These are phyloP conservation scores for Aromia moschata DNA, from an alignment of 2,888 invertebrate species.

Conservation along the genomic window DNA sequence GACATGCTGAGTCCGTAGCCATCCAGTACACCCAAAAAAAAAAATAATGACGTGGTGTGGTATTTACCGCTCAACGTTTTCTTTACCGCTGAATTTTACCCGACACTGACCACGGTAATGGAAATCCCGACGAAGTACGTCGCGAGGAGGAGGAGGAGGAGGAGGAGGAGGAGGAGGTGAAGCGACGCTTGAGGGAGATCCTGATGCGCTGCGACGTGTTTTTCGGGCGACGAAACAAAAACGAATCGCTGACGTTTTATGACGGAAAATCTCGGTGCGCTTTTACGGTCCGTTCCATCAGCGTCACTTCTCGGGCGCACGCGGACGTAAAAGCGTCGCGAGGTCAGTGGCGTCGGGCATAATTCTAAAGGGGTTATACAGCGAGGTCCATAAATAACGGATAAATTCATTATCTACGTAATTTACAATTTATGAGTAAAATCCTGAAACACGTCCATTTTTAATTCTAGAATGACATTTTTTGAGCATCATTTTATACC, in stretches of 20 bases:
- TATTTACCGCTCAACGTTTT: too few relatives aligned
- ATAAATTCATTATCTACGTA: too few relatives aligned
- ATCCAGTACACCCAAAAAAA: too few relatives aligned
- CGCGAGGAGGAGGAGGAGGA: neutral
- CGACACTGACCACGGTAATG: neutral
- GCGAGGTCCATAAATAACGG: slow-evolving; percentile 28
- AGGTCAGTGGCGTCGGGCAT: neutral
- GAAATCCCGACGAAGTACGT: neutral
- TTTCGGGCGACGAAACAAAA: neutral
- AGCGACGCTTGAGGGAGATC: neutral
- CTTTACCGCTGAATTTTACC: neutral
- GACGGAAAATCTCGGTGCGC: neutral
- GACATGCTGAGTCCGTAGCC: too few relatives aligned
- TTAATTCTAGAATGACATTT: too few relatives aligned
- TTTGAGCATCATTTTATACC: too few relatives aligned
- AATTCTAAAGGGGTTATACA: neutral
- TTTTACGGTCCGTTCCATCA: neutral
- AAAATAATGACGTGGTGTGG: too few relatives aligned
- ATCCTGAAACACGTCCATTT: too few relatives aligned
- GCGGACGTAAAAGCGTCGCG: neutral
- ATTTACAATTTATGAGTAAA: too few relatives aligned
- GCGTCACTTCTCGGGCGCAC: neutral
- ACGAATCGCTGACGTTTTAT: neutral
- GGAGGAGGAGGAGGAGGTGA: too few relatives aligned
- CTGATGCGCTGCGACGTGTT: neutral